Evolutionary conservation across 1,140 invertebrate species (phyloP), one percentile per base, ranked within the genome.

Genomic region (Arctopsyche grandis): DNA sequence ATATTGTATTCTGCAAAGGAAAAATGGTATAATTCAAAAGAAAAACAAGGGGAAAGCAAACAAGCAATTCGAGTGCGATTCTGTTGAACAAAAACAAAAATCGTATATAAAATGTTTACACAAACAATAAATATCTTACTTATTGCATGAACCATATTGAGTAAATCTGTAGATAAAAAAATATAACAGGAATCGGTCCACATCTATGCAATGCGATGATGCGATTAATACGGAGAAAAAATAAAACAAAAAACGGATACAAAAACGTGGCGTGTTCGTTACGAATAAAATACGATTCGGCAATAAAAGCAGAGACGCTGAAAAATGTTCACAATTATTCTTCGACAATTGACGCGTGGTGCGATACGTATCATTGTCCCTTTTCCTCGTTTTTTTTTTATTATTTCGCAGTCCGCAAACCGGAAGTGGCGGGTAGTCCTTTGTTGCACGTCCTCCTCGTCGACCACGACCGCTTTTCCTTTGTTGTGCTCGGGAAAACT

Each of bases 281-380:
- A 4, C 29, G 29, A 38, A 38, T 38, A 38, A 38, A 38, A 38
- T 38, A 38, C 29, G 29, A 38, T 1, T 38, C 29, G 29, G 29
- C 29, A 38, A 38, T 38, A 38, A 38, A 38, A 38, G 29, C 29
- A 1, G 29, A 38, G 29, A 38, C 29, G 29, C 29, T 38, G 24
- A 66, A 66, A 66, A 66, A 66, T 66, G 63, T 26, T n/a, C 63
- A 66, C 63, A 66, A 66, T 66, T 66, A 66, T 66, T 66, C 63
- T 66, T 26, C 19, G 63, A 26, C 21, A 66, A 66, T 66, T 66
- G 63, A 29, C 63, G 24, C 63, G 56, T 9, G 9, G 56, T 9
- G 21, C 21, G 56, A 9, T 9, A 38, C n/a, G n/a, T n/a, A n/a
- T n/a, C n/a, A n/a, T 56, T 14, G 44, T 16, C 9, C 56, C 56